phyloP scores from a whole-genome alignment of 2,888 invertebrate species.

The Acrobasis suavella region DNA sequence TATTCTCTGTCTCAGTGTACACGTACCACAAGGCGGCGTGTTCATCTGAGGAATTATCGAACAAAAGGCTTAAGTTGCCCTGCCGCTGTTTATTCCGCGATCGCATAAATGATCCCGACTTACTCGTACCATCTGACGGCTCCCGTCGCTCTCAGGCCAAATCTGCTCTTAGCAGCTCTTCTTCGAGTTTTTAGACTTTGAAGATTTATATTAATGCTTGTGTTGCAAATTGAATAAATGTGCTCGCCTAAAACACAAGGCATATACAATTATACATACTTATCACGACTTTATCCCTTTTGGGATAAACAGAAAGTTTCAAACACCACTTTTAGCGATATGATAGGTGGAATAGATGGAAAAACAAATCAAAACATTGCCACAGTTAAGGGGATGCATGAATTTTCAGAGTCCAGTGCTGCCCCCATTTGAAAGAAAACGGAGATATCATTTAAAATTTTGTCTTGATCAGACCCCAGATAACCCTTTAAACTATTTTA shows the following conservation, averaged over 20 bases:
- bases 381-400: too few relatives aligned
- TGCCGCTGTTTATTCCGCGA: conserved; percentile 50
- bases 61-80: conserved; percentile 75
- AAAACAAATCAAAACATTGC: too few relatives aligned
- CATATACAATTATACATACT: too few relatives aligned
- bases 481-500: too few relatives aligned
- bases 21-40: conserved; percentile 41
- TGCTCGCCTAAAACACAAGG: background rate
- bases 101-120: conserved; percentile 56
- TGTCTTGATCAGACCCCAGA: too few relatives aligned
- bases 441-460: too few relatives aligned
- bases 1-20: conserved; percentile 6
- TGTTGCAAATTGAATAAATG: background rate
- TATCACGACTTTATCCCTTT: too few relatives aligned
- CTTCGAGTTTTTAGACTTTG: conserved; percentile 24
- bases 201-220: conserved; percentile 2
- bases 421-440: too few relatives aligned
- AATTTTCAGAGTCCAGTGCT: too few relatives aligned
- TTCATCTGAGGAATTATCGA: conserved; percentile 69
- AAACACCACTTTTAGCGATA: too few relatives aligned
- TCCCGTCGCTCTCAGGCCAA: conserved; percentile 54
- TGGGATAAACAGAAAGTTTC: too few relatives aligned
- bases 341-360: too few relatives aligned
- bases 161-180: conserved; percentile 39
- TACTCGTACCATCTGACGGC: conserved; percentile 54